Evolutionary conservation across 2,797 vertebrate genomes (phyloP).

Genomic region (Rhabdomys pumilio): DNA sequence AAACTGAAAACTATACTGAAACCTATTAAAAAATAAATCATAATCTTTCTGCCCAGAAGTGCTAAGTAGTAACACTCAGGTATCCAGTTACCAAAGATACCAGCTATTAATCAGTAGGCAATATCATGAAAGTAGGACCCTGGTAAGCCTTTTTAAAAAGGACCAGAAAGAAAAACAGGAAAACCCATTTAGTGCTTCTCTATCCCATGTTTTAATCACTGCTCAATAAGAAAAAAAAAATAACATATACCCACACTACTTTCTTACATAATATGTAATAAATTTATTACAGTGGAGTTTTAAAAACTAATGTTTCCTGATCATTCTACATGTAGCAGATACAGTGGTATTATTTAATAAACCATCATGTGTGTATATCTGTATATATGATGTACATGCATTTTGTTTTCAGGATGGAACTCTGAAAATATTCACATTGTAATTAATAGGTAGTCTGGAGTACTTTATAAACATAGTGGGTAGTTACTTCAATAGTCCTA

Average conservation of each 20-base stretch:
- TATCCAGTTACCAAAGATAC: neutral
- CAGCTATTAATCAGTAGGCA: neutral
- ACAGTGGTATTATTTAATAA: neutral
- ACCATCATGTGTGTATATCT: neutral
- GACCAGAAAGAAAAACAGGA: neutral
- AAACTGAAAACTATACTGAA: neutral
- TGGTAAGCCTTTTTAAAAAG: neutral
- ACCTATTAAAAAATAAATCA: neutral
- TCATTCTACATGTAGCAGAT: neutral
- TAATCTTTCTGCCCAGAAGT: neutral
- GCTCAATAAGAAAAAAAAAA: neutral
- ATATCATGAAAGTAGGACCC: neutral
- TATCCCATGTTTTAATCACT: neutral
- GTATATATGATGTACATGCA: accelerated
- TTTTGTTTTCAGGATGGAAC: neutral
- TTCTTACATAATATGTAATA: neutral
- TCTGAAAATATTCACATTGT: conserved; percentile 4
- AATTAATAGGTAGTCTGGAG: neutral
- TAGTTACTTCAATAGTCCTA: neutral
- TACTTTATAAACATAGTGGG: neutral
- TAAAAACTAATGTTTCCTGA: neutral
- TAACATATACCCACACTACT: neutral
- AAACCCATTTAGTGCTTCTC: neutral
- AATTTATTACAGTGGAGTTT: neutral
- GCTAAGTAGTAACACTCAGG: neutral